Evolutionary conservation across 2,797 vertebrate genomes (phyloP), one percentile per base, ranked within the genome.

Genomic region (Onychomys torridus): DNA sequence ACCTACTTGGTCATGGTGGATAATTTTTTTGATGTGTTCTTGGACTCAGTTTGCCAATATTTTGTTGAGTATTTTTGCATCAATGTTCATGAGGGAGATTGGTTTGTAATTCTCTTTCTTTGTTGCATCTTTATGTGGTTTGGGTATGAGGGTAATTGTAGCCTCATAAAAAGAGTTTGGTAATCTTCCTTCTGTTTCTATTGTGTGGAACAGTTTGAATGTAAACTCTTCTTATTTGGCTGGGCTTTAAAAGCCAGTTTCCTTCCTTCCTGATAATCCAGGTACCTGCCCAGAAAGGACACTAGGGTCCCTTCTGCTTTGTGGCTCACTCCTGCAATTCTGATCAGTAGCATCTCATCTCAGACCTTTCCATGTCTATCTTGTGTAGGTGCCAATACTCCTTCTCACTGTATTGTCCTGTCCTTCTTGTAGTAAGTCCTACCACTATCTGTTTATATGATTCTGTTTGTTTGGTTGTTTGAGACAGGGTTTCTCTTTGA

Each of bases 171-270:
- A n/a, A n/a, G n/a, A n/a, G n/a, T n/a, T n/a, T n/a, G n/a, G n/a
- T n/a, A n/a, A n/a, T n/a, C n/a, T n/a, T n/a, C n/a, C n/a, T n/a
- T n/a, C n/a, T n/a, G n/a, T n/a, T n/a, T n/a, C n/a, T n/a, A n/a
- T n/a, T n/a, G n/a, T n/a, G n/a, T n/a, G n/a, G n/a, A n/a, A n/a
- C n/a, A n/a, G n/a, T n/a, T n/a, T n/a, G n/a, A n/a, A n/a, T n/a
- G 94, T 97, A 96, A 97, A 96, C 55, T 63, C 94, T 96, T 98
- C 95, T 98, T 90, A 85, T 88, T 67, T 49, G n/a, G 23, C 89
- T 61, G 79, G 94, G 63, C 94, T 97, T 87, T 95, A 97, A 94
- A 75, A 93, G 77, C 90, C 91, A 95, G 2, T 94, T 89, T 97
- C 52, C 27, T 96, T 59, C 79, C 92, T 89, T 94, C 52, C 92